Base-by-base conservation (phyloP, 2,888 invertebrate species). In the Cremastobaeus sp. region DNA sequence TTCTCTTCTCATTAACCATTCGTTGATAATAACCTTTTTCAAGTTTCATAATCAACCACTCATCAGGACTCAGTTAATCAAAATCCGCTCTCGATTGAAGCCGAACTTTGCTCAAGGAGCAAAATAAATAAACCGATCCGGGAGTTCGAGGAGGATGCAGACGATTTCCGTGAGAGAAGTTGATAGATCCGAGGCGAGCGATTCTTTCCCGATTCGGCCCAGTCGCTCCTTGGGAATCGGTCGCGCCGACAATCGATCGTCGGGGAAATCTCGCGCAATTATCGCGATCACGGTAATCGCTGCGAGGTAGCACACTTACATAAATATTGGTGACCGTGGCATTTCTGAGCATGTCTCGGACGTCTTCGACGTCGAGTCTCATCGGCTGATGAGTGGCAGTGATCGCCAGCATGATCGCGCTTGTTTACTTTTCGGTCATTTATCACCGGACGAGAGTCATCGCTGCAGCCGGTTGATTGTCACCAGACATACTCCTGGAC, bases 301-400 rank as follows among this genome's bases (percentile, higher is more conserved):
- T 32, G 21, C 12, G 20, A 28, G 35, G 39, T 47, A 47, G 41
- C 66, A 41, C 55, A 87, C 87, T 87, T 83, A 87, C 87, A 77
- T 87, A 87, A 82, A 86, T 79, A 69, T 86, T 85, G 9, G 86
- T 85, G 78, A 87, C 85, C 79, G 83, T 82, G 77, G 85, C 84
- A 76, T 82, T 86, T 79, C 87, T 85, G 78, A 85, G 83, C 83
- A 87, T 86, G 78, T 87, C 86, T 80, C 87, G 81, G 79, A 86
- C 83, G 79, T 87, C 87, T 80, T 87, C 86, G 73, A 85, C 82
- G 76, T 86, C 86, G 73, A 82, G 80, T 70, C 82, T 82, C 71
- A 86, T 83, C 60, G 85, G 80, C 77, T 80, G 83, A 74, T 86
- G 85, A 77, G 84, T 80, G 78, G 85, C 78, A 72, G 85, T 82